A percentile compares a stretch with the other conserved stretches of the same genome.
Conservation (phyloP, 1,140 invertebrate species). For the Leptinotarsa undecemlineata region DNA sequence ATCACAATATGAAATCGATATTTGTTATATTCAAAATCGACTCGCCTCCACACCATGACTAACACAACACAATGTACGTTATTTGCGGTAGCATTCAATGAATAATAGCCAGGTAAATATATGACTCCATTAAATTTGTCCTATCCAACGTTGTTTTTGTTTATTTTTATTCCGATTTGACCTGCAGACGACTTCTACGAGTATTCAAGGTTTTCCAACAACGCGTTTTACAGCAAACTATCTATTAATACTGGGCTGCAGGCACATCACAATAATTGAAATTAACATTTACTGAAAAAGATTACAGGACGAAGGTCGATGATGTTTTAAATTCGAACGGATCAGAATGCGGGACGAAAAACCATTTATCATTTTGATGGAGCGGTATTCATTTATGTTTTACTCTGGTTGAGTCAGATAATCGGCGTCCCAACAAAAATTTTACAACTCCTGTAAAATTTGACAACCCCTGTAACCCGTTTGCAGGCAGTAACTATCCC, state of each 20-base stretch:
- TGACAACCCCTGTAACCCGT: too few relatives aligned
- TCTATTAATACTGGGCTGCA: constrained; percentile 8
- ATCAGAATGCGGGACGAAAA: background rate
- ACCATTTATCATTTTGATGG: constrained; percentile 7
- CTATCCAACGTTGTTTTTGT: constrained; percentile 12
- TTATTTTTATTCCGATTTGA: constrained; percentile 37
- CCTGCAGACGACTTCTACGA: constrained; percentile 46
- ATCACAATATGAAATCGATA: too few relatives aligned
- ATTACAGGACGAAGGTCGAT: constrained; percentile 11
- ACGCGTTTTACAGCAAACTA: background rate
- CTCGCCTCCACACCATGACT: too few relatives aligned
- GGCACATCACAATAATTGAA: background rate
- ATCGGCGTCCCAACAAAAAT: too few relatives aligned
- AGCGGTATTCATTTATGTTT: background rate
- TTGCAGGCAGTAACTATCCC: too few relatives aligned
- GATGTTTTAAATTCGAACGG: constrained; percentile 1
- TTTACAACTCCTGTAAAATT: too few relatives aligned
- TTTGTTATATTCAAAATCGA: too few relatives aligned
- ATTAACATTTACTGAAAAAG: constrained; percentile 15
- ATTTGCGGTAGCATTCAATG: too few relatives aligned
- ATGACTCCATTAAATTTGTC: constrained; percentile 6
- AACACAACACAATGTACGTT: too few relatives aligned
- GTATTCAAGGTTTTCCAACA: constrained; percentile 40
- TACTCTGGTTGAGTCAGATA: background rate
- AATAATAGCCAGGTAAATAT: background rate